Evolutionary conservation across 2,113 vertebrate species (phyloP), one percentile per base, ranked within the genome.

Genomic region (Struthio camelus): DNA sequence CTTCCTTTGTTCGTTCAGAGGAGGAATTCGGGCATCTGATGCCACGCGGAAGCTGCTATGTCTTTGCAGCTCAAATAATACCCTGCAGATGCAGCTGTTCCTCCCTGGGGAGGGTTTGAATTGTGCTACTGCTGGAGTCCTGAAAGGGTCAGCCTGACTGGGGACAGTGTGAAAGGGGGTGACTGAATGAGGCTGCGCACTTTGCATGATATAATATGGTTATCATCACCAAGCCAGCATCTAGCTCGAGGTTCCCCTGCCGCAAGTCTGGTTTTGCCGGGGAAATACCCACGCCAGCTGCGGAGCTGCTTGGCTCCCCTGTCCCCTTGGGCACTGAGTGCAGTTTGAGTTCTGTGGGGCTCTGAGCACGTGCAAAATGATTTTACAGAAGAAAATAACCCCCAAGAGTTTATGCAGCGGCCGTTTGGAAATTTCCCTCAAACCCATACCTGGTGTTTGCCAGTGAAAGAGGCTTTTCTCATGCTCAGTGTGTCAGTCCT

Each of bases 271-370:
- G 17, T 40, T 96, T 87, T 78, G 17, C 66, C 46, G 82, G 32
- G 40, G 58, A 87, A 80, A 72, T 32, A 56, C 56, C 5, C 13
- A 50, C 42, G 62, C 50, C 46, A 66, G 81, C n/a, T 85, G 38
- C 69, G 56, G 72, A 84, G 20, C 40, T 73, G 25, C 50, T 94
- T 38, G 12, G 65, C 34, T 89, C 3, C 27, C 18, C 25, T 19
- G 51, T 56, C 78, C 48, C 23, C 25, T 8, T 0, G 0, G n/a
- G 46, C 44, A 53, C 15, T 1, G 1, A 58, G 11, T 1, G 2
- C 2, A 3, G n/a, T 48, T 59, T 86, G 73, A 69, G 51, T 30
- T 61, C 38, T 51, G 22, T 1, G 2, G 50, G 46, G 42, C 36
- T 75, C 32, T 83, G 20, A 58, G 15, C 23, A 27, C 36, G 24